Base-by-base conservation (phyloP, 2,113 vertebrate genomes). In the Sterna hirundo region DNA sequence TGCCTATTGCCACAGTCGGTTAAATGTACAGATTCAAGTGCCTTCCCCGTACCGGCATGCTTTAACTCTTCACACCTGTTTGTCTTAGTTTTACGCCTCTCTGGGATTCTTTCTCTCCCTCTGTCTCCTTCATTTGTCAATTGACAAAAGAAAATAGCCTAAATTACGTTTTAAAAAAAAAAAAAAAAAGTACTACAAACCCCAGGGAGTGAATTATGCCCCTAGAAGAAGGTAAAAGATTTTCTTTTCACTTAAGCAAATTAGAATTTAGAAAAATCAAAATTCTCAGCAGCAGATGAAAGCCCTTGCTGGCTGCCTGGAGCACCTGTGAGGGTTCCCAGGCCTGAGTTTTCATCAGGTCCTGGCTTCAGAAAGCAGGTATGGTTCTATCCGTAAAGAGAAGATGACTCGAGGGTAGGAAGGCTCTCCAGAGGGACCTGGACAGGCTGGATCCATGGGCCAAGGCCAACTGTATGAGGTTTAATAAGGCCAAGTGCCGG, bases 171-270 rank as follows among this genome's bases (percentile, higher is more conserved):
- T 11, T 13, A 61, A 80, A 64, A 27, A 16, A 26, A 36, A 20
- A 32, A n/a, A 68, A 49, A 29, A 65, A n/a, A 75, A 46, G 9
- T 11, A 12, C 62, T 27, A 32, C 77, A 75, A 79, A 18, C n/a
- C 61, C 46, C 61, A 62, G 78, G 70, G 74, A 91, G 36, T 2
- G 27, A 94, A 86, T 72, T 64, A 81, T 65, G 65, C 19, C 61
- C 77, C n/a, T 38, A 36, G 65, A 94, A 92, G 65, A 89, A 80
- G 77, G 86, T 65, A 70, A 89, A 86, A 92, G 34, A 62, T 93
- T 90, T 96, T 90, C 66, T 72, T 74, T 66, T 80, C 46, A 19
- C 49, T 86, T 88, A 90, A 88, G 62, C 36, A 82, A 88, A 94
- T 84, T 40, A 89, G 65, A 83, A 71, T 82, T 80, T 52, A 84